A percentile compares a stretch with the other conserved stretches of the same genome.
Conservation (phyloP, 2,888 invertebrate genomes). For the Nomada flava region DNA sequence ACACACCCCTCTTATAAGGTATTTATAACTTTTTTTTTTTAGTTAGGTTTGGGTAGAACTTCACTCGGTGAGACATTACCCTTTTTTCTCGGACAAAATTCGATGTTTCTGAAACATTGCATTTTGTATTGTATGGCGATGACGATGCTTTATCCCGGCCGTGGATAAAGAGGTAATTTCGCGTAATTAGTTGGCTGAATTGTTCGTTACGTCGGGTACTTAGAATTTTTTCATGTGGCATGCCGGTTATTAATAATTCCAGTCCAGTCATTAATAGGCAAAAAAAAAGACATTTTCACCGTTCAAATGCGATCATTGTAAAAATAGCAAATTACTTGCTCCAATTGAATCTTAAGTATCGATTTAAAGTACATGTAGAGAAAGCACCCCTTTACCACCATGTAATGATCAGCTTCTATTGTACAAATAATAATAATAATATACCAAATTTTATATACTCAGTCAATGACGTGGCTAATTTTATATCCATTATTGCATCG, state of each 20-base stretch:
- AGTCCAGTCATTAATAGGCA: slow-evolving; percentile 1
- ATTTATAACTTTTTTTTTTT: background rate
- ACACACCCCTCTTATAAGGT: background rate
- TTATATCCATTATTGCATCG: background rate
- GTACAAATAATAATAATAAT: background rate
- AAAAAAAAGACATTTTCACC: slow-evolving; percentile 8
- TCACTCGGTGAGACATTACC: background rate
- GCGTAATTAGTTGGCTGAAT: slow-evolving; percentile 47
- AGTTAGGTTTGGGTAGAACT: slow-evolving; percentile 12
- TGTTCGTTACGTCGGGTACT: slow-evolving; percentile 15
- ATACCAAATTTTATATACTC: slow-evolving; percentile 20
- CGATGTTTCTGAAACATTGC: slow-evolving; percentile 28
- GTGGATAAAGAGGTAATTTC: slow-evolving; percentile 61
- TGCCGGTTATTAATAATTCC: background rate
- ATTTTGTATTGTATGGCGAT: slow-evolving; percentile 33
- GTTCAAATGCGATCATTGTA: background rate
- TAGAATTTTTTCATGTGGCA: slow-evolving; percentile 5
- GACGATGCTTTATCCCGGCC: slow-evolving; percentile 53
- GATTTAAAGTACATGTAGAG: background rate
- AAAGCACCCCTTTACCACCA: background rate
- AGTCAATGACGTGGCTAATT: slow-evolving; percentile 1
- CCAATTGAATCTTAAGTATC: background rate
- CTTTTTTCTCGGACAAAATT: slow-evolving; percentile 19
- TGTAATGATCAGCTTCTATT: background rate
- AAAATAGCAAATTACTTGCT: slow-evolving; percentile 5